These are phyloP conservation scores for Smittia sp. DNA, from an alignment of 2,888 invertebrate genomes.

Conservation along the genomic window DNA sequence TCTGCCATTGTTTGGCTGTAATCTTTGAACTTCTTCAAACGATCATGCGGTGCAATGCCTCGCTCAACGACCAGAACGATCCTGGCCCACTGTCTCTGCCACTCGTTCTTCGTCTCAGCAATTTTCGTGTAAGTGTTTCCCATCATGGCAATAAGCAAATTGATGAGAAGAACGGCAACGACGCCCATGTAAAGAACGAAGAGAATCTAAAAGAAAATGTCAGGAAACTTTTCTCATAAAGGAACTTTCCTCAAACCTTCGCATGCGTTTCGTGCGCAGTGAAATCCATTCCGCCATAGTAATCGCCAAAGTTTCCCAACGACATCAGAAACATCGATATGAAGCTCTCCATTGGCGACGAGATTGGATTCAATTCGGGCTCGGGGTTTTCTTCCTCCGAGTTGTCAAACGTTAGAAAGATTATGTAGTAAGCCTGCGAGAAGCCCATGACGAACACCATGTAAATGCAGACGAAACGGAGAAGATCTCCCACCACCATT, in stretches of 20 bases:
- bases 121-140: conserved; percentile 98
- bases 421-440: conserved; percentile 93
- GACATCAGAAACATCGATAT: conserved; percentile 99
- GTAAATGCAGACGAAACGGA: conserved; percentile 95
- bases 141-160: conserved; percentile 99
- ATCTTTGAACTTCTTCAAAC: conserved; percentile 78
- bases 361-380: conserved; percentile 79
- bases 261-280: conserved; percentile 86
- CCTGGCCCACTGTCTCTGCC: conserved; percentile 97
- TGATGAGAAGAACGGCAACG: conserved; percentile 90
- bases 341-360: conserved; percentile 88
- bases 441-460: conserved; percentile 96
- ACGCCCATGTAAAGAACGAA: conserved; percentile 98
- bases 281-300: conserved; percentile 84
- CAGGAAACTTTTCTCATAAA: not conserved
- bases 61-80: conserved; percentile 96
- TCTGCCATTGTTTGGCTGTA: conserved; percentile 96
- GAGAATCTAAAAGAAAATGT: conserved; percentile 60
- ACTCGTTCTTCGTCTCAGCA: conserved; percentile 94
- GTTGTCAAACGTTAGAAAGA: conserved; percentile 84
- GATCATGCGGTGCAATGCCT: conserved; percentile 87
- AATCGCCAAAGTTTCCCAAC: conserved; percentile 92
- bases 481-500: conserved; percentile 94
- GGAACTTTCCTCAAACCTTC: conserved; percentile 61
- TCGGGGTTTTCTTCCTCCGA: conserved; percentile 74